Base-by-base conservation (phyloP, 2,888 invertebrate genomes). In the Thereva nobilitata region DNA sequence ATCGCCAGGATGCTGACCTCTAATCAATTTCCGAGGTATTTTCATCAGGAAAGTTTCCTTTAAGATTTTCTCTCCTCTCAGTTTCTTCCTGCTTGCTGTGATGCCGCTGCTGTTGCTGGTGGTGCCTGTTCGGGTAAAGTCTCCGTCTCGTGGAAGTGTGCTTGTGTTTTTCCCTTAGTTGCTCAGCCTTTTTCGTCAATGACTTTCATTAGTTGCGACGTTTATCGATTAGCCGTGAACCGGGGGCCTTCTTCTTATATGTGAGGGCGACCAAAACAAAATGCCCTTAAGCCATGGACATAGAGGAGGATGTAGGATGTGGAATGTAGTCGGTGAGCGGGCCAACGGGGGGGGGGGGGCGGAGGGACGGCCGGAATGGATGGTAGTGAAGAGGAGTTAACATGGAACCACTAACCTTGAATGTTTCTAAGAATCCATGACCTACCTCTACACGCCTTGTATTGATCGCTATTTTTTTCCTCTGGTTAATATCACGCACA, bases 131-230 rank as follows among this genome's bases (percentile, higher is more conserved):
- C 23, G 23, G 23, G 23, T 2, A 1, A 23, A 23, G 23, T 23
- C 23, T 23, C 23, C 1, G 23, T 23, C 23, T 23, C 38, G 38
- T 38, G 23, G 53, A 53, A 53, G 53, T 53, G 38, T 40, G 61
- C 34, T 64, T 65, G 50, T 56, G 55, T 40, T 56, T 49, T 56
- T 65, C 56, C n/a, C 34, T 42, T 35, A 23, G 23, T 35, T 35
- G 49, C 42, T 41, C 38, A 56, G 41, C 42, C 64, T 57, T 66
- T 65, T 66, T 66, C 64, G 69, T 69, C 69, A 69, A 69, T 67
- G 69, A 69, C 69, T 69, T 67, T 69, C 69, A 69, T 69, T 69
- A 69, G 67, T 69, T 64, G 69, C 59, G 69, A 69, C 67, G 67
- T 69, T 67, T 69, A 69, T 69, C 69, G 69, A 69, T 69, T 69